Conservation (phyloP, 1,140 invertebrate species). For the Sitophilus oryzae region DNA sequence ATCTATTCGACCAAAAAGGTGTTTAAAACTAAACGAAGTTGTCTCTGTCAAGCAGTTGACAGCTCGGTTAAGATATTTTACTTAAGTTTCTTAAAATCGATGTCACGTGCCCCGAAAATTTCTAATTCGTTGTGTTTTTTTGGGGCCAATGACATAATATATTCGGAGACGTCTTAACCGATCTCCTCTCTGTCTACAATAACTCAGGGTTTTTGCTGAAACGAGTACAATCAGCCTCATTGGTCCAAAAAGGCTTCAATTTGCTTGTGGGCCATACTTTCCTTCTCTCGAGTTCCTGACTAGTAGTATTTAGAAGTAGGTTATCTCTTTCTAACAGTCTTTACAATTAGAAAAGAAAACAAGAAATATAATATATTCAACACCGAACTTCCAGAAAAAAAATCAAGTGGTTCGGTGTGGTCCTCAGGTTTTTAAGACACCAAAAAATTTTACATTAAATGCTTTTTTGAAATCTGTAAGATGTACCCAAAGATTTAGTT, state of each 20-base stretch:
- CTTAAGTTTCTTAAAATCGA: not conserved
- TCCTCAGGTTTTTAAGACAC: conserved; percentile 3
- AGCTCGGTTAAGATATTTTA: not conserved
- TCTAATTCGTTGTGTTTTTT: not conserved
- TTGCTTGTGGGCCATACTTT: conserved; percentile 20
- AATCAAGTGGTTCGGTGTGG: not conserved
- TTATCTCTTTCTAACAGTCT: conserved; percentile 13
- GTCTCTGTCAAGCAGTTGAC: conserved; percentile 1
- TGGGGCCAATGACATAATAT: conserved; percentile 14
- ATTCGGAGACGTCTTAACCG: conserved; percentile 1
- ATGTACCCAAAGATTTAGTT: not conserved
- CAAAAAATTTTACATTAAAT: not conserved
- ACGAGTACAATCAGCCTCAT: conserved; percentile 44
- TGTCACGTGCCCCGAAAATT: conserved; percentile 1
- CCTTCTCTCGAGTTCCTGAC: conserved; percentile 44
- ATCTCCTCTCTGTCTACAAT: conserved; percentile 8
- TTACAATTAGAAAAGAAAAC: not conserved
- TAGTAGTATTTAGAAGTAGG: conserved; percentile 34
- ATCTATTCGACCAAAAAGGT: not conserved
- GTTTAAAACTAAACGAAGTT: conserved; percentile 2
- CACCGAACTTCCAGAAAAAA: too few relatives aligned
- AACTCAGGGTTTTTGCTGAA: conserved; percentile 44
- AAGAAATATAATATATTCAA: too few relatives aligned
- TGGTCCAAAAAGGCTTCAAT: conserved; percentile 20
- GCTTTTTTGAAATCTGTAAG: not conserved